Evolutionary conservation across 2,888 invertebrate species (phyloP), one percentile per base, ranked within the genome.

Genomic region (Dolichomitus sp.): DNA sequence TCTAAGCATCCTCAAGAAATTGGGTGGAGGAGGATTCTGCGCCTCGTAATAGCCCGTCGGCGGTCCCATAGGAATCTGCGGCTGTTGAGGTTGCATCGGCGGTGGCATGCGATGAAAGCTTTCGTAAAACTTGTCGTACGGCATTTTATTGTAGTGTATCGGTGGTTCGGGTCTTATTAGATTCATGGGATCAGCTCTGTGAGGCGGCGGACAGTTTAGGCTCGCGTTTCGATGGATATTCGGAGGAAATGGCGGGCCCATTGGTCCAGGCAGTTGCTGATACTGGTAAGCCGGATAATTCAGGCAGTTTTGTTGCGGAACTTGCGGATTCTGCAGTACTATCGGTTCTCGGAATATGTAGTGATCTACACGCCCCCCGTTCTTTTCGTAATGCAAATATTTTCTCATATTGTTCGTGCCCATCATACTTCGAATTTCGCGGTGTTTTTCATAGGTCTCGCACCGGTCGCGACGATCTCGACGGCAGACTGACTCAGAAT

Each of bases 201-300:
- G 65, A 42, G 66, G 66, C 1, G 85, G 33, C 11, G 68, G 54
- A 48, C 82, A 87, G 4, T 87, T 86, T 6, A 81, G 48, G 23
- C 84, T 61, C 7, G 76, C 50, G 79, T 87, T 90, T 0, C 89
- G 88, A 83, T 89, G 89, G 45, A 90, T 75, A 37, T 90, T 90
- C 0, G 91, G 88, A 14, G 89, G 85, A 40, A 89, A 92, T n/a
- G 90, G 89, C 2, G 90, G 88, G 50, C 89, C 85, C 84, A 91
- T 88, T 73, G 89, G 90, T 19, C 90, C 87, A 4, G 89, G 88
- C 57, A 91, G 65, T 54, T 89, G 89, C 19, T 90, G 90, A 83
- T 90, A 89, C 14, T 91, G 90, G 63, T 91, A 91, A 1, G 88
- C 80, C 7, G 88, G 86, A 81, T 90, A 91, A 4, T 88, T 87